phyloP scores from a whole-genome alignment of 2,888 invertebrate genomes.

The Pristionchus japonicus region DNA sequence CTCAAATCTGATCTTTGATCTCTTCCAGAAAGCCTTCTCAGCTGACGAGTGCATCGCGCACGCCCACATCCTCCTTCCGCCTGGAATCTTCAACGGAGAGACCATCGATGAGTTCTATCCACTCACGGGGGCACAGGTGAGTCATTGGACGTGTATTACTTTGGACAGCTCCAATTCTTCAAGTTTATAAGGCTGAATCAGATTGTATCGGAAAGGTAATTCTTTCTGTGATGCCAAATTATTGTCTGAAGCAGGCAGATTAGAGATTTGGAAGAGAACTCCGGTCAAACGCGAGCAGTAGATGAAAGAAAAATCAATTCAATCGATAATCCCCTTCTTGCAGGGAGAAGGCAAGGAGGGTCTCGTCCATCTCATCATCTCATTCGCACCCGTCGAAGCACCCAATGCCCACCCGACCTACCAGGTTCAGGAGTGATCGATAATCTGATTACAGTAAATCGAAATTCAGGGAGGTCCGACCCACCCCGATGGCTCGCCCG shows the following conservation, averaged over 20 bases:
- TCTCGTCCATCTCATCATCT: conserved; percentile 90
- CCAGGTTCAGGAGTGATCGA: conserved; percentile 6
- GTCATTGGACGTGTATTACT: too few relatives aligned
- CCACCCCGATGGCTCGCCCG: conserved; percentile 13
- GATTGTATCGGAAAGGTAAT: too few relatives aligned
- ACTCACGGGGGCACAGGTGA: conserved; percentile 89
- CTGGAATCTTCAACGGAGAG: conserved; percentile 86
- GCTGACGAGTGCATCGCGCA: conserved; percentile 96
- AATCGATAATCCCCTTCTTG: too few relatives aligned
- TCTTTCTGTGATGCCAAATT: too few relatives aligned
- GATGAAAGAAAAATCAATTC: too few relatives aligned
- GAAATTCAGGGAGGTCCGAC: conserved; percentile 22
- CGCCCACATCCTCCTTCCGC: conserved; percentile 90
- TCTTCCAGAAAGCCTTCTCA: conserved; percentile 86
- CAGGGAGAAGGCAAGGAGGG: conserved; percentile 92
- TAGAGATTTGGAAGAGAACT: too few relatives aligned
- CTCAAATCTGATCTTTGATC: neutral
- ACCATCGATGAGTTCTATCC: conserved; percentile 96
- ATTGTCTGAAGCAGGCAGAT: too few relatives aligned
- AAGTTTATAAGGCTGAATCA: too few relatives aligned
- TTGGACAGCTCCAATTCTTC: too few relatives aligned
- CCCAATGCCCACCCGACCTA: conserved; percentile 44
- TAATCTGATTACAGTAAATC: neutral
- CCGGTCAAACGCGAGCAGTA: too few relatives aligned
- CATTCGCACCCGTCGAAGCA: conserved; percentile 77